Percentiles rank a stretch among this genome's conserved stretches.
phyloP scores from a whole-genome alignment of 2,797 vertebrate genomes.

The Cuniculus paca region DNA sequence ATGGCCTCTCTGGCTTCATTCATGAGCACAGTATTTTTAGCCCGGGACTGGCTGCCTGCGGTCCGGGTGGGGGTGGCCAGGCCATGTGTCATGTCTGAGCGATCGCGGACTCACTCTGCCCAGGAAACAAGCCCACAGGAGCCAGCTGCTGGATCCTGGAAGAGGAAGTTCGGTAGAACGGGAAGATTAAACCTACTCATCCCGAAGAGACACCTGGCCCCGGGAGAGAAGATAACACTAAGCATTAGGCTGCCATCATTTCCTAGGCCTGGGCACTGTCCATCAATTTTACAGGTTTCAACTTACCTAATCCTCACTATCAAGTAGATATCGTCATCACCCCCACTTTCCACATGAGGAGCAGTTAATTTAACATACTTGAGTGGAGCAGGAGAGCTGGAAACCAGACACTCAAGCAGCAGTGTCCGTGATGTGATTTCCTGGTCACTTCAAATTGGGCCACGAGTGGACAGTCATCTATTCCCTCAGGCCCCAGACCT shows the following conservation, averaged over 20 bases:
- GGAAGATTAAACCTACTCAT: background rate
- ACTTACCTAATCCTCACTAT: background rate
- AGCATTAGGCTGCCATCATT: rapidly evolving
- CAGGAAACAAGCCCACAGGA: conserved; percentile 65
- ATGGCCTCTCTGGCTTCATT: conserved; percentile 68
- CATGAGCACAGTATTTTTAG: conserved; percentile 79
- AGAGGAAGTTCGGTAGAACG: background rate
- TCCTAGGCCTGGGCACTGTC: background rate
- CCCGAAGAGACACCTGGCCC: rapidly evolving
- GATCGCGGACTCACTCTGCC: conserved; percentile 63
- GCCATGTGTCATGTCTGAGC: conserved; percentile 79
- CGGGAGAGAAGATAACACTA: rapidly evolving
- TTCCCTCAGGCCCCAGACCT: background rate
- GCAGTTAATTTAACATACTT: background rate
- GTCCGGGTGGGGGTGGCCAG: conserved; percentile 34
- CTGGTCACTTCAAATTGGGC: background rate
- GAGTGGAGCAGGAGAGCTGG: background rate
- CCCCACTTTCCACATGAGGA: background rate
- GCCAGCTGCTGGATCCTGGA: background rate
- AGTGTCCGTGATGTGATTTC: too few species aligned
- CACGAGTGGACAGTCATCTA: too few species aligned
- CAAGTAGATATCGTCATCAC: too few species aligned
- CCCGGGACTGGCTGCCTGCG: background rate
- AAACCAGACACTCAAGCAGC: background rate
- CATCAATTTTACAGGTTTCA: background rate